phyloP scores from a whole-genome alignment of 2,888 invertebrate genomes.

The Patella ulyssiponensis region DNA sequence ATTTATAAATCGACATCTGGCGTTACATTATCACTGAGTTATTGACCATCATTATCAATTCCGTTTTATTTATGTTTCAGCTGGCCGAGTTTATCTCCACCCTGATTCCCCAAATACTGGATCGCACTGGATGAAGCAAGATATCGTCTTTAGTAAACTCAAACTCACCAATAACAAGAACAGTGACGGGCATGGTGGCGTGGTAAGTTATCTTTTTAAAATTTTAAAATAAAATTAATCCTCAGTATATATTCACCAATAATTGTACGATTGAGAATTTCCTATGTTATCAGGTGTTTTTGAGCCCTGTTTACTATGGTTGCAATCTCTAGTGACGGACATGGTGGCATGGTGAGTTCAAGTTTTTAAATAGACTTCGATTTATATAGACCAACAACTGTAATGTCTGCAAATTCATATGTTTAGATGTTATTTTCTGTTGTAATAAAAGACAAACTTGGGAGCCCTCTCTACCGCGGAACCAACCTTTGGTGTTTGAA shows the following conservation, averaged over 20 bases:
- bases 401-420: too few species aligned
- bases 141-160: slow-evolving; percentile 72
- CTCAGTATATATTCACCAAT: too few species aligned
- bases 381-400: too few species aligned
- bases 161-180: slow-evolving; percentile 73
- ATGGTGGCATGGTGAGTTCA: too few species aligned
- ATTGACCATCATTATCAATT: slow-evolving; percentile 3
- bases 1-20: background rate
- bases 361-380: too few species aligned
- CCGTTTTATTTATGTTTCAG: slow-evolving; percentile 43
- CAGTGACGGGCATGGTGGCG: slow-evolving; percentile 33
- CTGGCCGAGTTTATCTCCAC: slow-evolving; percentile 70
- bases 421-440: background rate
- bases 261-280: too few species aligned
- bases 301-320: too few species aligned
- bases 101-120: slow-evolving; percentile 73
- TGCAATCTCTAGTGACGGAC: too few species aligned
- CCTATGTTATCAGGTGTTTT: too few species aligned
- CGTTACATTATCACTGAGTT: background rate
- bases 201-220: background rate
- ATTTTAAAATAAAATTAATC: too few species aligned
- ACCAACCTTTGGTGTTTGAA: too few species aligned
- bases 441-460: background rate
- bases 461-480: too few species aligned
- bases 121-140: slow-evolving; percentile 73